phyloP scores from a whole-genome alignment of 2,113 vertebrate species.

The Vanacampus margaritifer region DNA sequence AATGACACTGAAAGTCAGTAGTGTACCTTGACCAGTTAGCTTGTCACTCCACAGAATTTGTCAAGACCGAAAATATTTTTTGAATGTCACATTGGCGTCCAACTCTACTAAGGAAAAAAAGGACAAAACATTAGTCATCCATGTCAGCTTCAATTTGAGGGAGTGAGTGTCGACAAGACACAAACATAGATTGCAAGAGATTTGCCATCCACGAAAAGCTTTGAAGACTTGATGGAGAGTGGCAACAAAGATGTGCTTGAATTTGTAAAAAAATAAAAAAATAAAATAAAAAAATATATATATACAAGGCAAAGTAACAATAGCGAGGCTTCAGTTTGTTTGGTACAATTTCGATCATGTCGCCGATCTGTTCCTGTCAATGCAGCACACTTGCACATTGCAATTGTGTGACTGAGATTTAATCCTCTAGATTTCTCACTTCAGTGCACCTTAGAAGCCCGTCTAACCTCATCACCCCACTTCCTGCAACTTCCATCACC shows the following conservation, averaged over 20 bases:
- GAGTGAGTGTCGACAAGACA: conserved; percentile 9
- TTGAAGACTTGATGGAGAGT: conserved; percentile 11
- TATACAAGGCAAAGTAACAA: conserved; percentile 28
- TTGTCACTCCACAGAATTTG: conserved; percentile 50
- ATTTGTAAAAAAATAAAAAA: conserved; percentile 38
- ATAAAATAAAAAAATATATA: too few species aligned
- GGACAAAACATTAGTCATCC: conserved; percentile 17
- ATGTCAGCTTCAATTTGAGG: not conserved
- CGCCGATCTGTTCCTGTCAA: conserved; percentile 30
- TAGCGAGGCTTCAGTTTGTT: conserved; percentile 38
- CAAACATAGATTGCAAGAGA: conserved; percentile 13
- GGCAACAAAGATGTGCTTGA: conserved; percentile 35
- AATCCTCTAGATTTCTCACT: conserved; percentile 58
- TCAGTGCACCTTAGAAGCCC: conserved; percentile 50
- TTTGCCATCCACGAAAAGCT: conserved; percentile 8
- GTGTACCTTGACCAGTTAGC: conserved; percentile 55
- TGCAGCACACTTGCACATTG: conserved; percentile 35
- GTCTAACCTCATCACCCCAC: conserved; percentile 19
- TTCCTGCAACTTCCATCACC: conserved; percentile 9
- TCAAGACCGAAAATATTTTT: conserved; percentile 39
- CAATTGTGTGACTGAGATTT: conserved; percentile 58
- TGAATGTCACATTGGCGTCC: conserved; percentile 17
- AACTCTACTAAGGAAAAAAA: conserved; percentile 2
- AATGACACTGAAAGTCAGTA: conserved; percentile 73
- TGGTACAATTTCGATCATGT: conserved; percentile 46